Evolutionary conservation across 2,888 invertebrate species (phyloP).

Genomic region (Eilema griseolum): DNA sequence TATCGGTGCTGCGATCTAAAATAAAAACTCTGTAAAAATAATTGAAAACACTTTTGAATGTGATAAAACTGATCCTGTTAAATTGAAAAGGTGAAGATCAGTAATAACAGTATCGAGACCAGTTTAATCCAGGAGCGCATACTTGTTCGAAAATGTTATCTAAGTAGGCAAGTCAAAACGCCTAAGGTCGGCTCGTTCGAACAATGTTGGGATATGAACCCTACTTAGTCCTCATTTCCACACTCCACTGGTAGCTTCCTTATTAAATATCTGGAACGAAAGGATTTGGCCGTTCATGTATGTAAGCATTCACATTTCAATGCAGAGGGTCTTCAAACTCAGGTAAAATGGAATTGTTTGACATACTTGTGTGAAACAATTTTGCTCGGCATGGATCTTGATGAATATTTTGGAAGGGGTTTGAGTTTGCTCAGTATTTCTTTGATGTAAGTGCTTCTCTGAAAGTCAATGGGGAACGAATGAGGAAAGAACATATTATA

Average conservation of each 20-base stretch:
- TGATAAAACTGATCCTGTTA: conserved; percentile 22
- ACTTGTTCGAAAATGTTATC: conserved; percentile 24
- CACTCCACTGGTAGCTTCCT: conserved; percentile 49
- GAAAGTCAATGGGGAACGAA: not conserved
- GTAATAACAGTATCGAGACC: conserved; percentile 17
- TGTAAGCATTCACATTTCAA: conserved; percentile 37
- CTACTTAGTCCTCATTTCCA: conserved; percentile 53
- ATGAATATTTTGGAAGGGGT: conserved; percentile 12
- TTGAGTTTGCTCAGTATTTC: conserved; percentile 5
- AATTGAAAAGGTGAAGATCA: conserved; percentile 24
- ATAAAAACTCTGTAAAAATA: conserved; percentile 22
- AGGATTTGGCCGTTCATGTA: conserved; percentile 46
- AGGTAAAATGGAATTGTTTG: conserved; percentile 44
- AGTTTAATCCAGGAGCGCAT: conserved; percentile 18
- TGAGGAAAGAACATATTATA: not conserved
- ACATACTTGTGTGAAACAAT: conserved; percentile 33
- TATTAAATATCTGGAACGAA: conserved; percentile 54
- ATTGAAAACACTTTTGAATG: conserved; percentile 22
- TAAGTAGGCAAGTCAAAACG: conserved; percentile 22
- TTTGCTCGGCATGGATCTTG: conserved; percentile 7
- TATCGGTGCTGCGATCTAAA: conserved; percentile 15
- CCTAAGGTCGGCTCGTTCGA: conserved; percentile 39
- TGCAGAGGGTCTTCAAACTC: conserved; percentile 36
- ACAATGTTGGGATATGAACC: conserved; percentile 42
- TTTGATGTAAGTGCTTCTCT: conserved; percentile 14